phyloP scores from a whole-genome alignment of 2,888 invertebrate species.

The Rhamphomyia laevipes region DNA sequence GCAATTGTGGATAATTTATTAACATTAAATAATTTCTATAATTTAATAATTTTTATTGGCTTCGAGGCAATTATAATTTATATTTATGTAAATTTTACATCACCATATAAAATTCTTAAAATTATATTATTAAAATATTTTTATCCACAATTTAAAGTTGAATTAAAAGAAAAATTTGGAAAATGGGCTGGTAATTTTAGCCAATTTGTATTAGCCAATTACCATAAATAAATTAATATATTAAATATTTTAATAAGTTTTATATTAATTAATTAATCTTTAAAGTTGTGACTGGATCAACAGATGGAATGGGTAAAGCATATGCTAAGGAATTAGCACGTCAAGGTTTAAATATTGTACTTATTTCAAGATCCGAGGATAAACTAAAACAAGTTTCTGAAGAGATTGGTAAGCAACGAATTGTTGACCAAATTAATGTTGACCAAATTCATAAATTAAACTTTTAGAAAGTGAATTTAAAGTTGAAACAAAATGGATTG shows the following conservation, averaged over 20 bases:
- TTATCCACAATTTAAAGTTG: conserved; percentile 42
- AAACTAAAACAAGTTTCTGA: conserved; percentile 56
- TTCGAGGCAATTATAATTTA: conserved; percentile 39
- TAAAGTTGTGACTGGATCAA: conserved; percentile 74
- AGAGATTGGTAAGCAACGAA: conserved; percentile 52
- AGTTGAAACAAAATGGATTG: conserved; percentile 56
- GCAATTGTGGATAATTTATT: neutral
- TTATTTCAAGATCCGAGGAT: conserved; percentile 62
- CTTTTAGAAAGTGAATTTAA: conserved; percentile 40
- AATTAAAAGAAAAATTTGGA: conserved; percentile 54
- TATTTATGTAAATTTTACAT: conserved; percentile 47
- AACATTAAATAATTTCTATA: neutral
- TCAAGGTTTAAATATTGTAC: conserved; percentile 60
- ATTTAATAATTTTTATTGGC: conserved; percentile 41
- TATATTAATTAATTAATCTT: conserved; percentile 4
- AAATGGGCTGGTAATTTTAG: conserved; percentile 61
- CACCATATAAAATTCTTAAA: conserved; percentile 42
- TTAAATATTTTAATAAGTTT: neutral
- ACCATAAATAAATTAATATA: neutral
- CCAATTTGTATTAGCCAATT: neutral
- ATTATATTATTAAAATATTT: conserved; percentile 49
- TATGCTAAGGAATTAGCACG: conserved; percentile 69
- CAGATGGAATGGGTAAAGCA: conserved; percentile 81
- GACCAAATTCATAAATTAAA: neutral
- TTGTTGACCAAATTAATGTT: neutral